These are phyloP conservation scores for Ariopsis seemanni DNA, from an alignment of 2,113 vertebrate species.

Conservation along the genomic window DNA sequence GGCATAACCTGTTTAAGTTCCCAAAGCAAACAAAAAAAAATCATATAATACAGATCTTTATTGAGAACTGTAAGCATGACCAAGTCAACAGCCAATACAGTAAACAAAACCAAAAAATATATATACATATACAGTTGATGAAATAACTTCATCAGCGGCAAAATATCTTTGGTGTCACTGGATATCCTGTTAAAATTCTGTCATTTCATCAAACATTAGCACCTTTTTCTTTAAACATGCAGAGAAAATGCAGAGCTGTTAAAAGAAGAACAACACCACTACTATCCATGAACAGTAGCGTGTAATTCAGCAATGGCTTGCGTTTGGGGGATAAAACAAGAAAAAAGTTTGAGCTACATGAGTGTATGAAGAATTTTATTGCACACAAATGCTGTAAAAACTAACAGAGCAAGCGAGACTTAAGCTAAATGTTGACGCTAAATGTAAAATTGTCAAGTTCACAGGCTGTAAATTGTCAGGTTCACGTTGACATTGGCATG, in stretches of 20 bases:
- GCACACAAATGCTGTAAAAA: neutral
- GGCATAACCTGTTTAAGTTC: neutral
- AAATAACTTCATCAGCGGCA: conserved; percentile 33
- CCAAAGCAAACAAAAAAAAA: neutral
- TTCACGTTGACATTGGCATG: neutral
- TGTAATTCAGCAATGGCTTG: neutral
- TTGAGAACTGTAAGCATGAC: conserved; percentile 43
- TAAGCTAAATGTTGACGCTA: neutral
- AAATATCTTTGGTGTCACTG: conserved; percentile 32
- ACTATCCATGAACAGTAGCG: neutral
- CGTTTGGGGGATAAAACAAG: neutral
- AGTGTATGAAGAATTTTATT: neutral
- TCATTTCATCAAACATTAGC: conserved; percentile 31
- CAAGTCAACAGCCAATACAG: conserved; percentile 36
- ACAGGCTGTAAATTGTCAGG: neutral
- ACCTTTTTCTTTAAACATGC: neutral
- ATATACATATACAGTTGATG: neutral
- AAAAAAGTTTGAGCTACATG: neutral
- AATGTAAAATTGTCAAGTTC: conserved; percentile 8
- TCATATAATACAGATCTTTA: conserved; percentile 45
- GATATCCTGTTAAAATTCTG: conserved; percentile 11
- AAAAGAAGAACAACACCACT: neutral
- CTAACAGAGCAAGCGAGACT: neutral
- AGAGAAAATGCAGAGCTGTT: conserved; percentile 4
- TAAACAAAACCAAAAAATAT: conserved; percentile 28